Evolutionary conservation across 2,797 vertebrate genomes (phyloP).

Genomic region (Tapera naevia): DNA sequence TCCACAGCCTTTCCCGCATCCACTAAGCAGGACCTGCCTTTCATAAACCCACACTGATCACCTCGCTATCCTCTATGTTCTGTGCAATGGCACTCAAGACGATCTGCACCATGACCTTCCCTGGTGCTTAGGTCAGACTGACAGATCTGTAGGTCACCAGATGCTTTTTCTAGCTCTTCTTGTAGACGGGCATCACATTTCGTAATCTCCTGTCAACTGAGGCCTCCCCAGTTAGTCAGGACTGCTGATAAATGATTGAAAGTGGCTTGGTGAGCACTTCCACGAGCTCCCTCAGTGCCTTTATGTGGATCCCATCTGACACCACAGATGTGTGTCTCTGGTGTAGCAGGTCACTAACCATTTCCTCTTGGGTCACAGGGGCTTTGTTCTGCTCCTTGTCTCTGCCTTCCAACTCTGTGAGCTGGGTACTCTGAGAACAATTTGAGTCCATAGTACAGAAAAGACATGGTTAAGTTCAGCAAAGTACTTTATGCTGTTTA

Average conservation of each 20-base stretch:
- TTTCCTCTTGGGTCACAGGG: not conserved
- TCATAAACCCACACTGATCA: too few species aligned
- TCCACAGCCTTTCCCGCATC: too few species aligned
- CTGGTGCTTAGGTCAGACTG: not conserved
- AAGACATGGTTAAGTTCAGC: not conserved
- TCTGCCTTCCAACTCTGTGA: not conserved
- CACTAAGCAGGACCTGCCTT: too few species aligned
- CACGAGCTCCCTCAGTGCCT: too few species aligned
- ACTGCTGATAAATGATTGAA: not conserved
- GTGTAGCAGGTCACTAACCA: too few species aligned
- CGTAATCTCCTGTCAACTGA: not conserved
- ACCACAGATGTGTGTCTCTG: not conserved
- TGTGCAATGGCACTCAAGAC: too few species aligned
- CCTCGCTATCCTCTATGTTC: too few species aligned
- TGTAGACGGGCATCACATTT: not conserved
- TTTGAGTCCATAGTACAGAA: not conserved
- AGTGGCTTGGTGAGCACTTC: not conserved
- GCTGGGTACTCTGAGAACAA: not conserved
- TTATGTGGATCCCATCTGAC: not conserved
- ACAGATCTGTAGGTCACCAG: not conserved
- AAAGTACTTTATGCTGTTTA: not conserved
- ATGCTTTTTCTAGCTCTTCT: not conserved
- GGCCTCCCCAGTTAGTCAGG: not conserved
- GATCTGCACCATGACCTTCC: too few species aligned
- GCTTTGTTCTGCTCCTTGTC: not conserved